Conservation (phyloP, 1,140 invertebrate genomes). For the Cyphomyrmex costatus region DNA sequence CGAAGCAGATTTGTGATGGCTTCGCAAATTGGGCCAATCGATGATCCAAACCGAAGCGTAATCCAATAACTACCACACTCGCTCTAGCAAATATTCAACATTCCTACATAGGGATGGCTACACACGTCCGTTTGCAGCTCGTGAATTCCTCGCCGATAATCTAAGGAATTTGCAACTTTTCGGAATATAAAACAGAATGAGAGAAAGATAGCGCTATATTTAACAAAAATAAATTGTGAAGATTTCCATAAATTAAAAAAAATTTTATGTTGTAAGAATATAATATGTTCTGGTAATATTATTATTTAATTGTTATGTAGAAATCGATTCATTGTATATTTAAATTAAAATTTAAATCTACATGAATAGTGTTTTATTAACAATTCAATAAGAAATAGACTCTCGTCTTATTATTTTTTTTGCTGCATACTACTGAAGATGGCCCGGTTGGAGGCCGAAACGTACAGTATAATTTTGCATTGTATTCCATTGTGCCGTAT, state of each 20-base stretch:
- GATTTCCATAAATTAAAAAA: background rate
- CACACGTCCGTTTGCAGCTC: conserved; percentile 13
- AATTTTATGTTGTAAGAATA: no score
- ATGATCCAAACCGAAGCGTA: conserved; percentile 58
- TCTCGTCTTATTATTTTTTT: no score
- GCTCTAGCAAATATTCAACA: conserved; percentile 51
- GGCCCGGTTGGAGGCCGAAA: no score
- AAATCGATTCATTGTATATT: background rate
- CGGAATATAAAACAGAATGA: background rate
- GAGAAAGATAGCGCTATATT: background rate
- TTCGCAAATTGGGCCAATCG: conserved; percentile 72
- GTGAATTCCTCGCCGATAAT: conserved; percentile 8
- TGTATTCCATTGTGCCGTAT: no score
- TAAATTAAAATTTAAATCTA: background rate
- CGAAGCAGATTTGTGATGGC: conserved; percentile 66
- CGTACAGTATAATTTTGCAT: no score
- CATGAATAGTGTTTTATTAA: no score
- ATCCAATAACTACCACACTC: conserved; percentile 45
- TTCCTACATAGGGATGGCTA: conserved; percentile 17
- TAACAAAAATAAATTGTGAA: background rate
- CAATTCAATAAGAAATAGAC: no score
- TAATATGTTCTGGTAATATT: no score
- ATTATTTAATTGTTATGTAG: background rate
- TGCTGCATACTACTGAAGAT: no score
- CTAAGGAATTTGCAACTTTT: conserved; percentile 6